These are phyloP conservation scores for Sebastes hopkinsi DNA, from an alignment of 2,797 vertebrate species.

Conservation along the genomic window DNA sequence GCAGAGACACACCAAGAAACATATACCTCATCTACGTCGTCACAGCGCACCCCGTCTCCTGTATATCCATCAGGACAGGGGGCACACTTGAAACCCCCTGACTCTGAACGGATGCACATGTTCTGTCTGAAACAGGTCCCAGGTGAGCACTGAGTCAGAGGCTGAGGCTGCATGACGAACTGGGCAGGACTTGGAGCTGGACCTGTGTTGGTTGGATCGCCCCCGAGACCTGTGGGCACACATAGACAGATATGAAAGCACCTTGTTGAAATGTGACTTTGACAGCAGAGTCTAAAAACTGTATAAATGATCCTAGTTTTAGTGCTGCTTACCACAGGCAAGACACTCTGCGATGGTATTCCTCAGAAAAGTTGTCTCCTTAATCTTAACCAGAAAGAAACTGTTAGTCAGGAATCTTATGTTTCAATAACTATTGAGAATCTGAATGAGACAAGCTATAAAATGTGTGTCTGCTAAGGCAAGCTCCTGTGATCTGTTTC, in stretches of 20 bases:
- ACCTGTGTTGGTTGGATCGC: constrained; percentile 43
- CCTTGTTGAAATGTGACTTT: neutral
- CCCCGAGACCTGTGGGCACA: constrained; percentile 49
- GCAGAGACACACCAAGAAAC: neutral
- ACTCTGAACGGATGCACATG: constrained; percentile 84
- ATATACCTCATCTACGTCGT: constrained; percentile 93
- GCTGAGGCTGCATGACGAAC: constrained; percentile 8
- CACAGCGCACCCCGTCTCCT: constrained; percentile 91
- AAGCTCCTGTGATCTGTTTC: neutral
- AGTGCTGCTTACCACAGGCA: constrained; percentile 87
- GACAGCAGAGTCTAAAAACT: neutral
- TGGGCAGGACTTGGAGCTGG: constrained; percentile 21
- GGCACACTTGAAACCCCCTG: constrained; percentile 86
- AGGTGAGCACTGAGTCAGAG: constrained; percentile 75
- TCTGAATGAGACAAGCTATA: neutral
- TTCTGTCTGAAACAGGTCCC: constrained; percentile 91
- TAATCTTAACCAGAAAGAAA: constrained; percentile 83
- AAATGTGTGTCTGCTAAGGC: neutral
- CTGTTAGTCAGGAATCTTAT: neutral
- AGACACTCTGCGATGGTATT: constrained; percentile 94
- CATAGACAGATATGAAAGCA: neutral
- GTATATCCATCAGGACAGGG: constrained; percentile 92
- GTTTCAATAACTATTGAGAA: neutral
- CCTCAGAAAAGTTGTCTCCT: constrained; percentile 92
- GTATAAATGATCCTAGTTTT: neutral